Base-by-base conservation (phyloP, 1,140 invertebrate species). In the Cotesia chilonis region DNA sequence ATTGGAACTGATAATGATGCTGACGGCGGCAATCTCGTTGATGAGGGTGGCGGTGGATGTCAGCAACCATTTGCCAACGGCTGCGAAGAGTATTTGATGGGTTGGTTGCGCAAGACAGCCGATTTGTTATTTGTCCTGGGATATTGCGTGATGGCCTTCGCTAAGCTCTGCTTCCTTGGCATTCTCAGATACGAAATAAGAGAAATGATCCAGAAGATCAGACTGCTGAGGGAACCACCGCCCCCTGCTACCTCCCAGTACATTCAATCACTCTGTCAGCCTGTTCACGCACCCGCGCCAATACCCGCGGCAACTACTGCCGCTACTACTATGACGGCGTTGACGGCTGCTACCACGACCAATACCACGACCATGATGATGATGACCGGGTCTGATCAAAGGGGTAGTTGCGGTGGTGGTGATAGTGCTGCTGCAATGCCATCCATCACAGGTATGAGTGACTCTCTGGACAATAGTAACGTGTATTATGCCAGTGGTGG, bases 161-260 rank as follows among this genome's bases (percentile, higher is more conserved):
- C 95, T 60, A 96, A 96, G 86, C 87, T 96, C 76, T 96, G 94
- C 87, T 96, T 96, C 88, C 90, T 96, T 38, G 94, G 94, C 36
- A 96, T 96, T 78, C 88, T 96, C 47, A 88, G 92, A 70, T 94
- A 94, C 85, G 93, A 95, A 86, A 94, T 95, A 77, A 89, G 92
- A 65, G 94, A 95, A 81, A 95, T 95, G 94, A 95, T 96, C 77
- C 94, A 96, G 80, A 96, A 96, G 85, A 96, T 96, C 75, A 87
- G 88, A 35, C 77, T 92, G 47, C 78, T 92, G 7, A 87, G 89
- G 4, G 85, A 87, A 64, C 84, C 85, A 20, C 85, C 83, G 17
- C 81, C 84, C 0, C 76, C 84, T 4, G 71, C 72, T 38, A 71
- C 75, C 4, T 70, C 75, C 6, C 51, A 51, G 10, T 83, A 85